Conservation (phyloP, 1,140 invertebrate species). For the Brevipalpus yothersi region DNA sequence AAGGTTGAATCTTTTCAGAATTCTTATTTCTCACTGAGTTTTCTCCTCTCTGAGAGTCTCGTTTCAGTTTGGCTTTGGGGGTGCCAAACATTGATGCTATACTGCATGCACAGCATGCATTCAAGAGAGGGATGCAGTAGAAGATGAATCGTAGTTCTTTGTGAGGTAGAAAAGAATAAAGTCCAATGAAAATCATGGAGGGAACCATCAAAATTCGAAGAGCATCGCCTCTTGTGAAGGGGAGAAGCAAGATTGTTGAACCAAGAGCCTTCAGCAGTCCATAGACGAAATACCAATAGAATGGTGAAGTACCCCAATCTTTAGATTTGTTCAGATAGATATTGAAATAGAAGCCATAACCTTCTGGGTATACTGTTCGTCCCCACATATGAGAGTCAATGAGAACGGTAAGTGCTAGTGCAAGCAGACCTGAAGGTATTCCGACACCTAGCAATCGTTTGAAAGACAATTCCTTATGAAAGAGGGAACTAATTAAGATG, state of each 20-base stretch:
- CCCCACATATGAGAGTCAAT: constrained; percentile 36
- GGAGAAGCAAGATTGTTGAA: constrained; percentile 39
- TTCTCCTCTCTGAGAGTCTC: too few species aligned
- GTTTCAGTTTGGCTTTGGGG: background rate
- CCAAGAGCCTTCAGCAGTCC: constrained; percentile 71
- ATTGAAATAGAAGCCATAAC: constrained; percentile 72
- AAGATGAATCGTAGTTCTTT: constrained; percentile 97
- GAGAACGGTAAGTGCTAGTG: constrained; percentile 38
- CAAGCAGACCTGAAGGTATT: constrained; percentile 8
- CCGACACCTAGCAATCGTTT: background rate
- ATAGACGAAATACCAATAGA: constrained; percentile 96
- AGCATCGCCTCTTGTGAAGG: constrained; percentile 54
- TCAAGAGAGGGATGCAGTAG: constrained; percentile 80
- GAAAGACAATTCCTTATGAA: constrained; percentile 2
- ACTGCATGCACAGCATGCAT: constrained; percentile 49
- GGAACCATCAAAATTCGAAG: constrained; percentile 34
- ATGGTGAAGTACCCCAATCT: constrained; percentile 84
- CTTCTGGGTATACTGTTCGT: background rate
- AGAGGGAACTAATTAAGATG: constrained; percentile 3
- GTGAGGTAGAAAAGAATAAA: constrained; percentile 88
- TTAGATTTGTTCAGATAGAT: constrained; percentile 78
- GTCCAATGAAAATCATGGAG: constrained; percentile 50
- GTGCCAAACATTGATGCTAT: background rate
- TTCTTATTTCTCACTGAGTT: too few species aligned
- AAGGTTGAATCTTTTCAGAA: too few species aligned